These are phyloP conservation scores for Protodeltote pygarga DNA, from an alignment of 2,888 invertebrate species.

Conservation along the genomic window DNA sequence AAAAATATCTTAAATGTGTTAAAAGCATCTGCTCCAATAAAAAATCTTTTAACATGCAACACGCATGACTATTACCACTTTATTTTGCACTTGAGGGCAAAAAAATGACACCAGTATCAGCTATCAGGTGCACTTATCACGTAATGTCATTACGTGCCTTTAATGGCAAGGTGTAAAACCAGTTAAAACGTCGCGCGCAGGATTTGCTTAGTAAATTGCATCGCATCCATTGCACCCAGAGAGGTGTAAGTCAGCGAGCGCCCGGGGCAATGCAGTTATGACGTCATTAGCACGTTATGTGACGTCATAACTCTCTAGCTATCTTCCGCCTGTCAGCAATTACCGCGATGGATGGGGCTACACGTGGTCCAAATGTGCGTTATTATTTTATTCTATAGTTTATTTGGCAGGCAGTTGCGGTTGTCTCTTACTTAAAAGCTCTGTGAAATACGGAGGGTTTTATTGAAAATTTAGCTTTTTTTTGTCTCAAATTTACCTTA, in stretches of 20 bases:
- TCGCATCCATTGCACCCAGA: conserved; percentile 66
- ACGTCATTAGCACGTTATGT: conserved; percentile 84
- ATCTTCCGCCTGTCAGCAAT: conserved; percentile 83
- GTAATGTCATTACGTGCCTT: conserved; percentile 42
- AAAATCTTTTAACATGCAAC: conserved; percentile 27
- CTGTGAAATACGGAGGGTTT: conserved; percentile 14
- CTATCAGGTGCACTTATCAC: conserved; percentile 40
- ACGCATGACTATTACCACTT: conserved; percentile 41
- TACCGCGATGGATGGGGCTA: conserved; percentile 75
- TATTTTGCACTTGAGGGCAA: conserved; percentile 30
- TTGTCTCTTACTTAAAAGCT: conserved; percentile 34
- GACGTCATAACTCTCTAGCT: conserved; percentile 80
- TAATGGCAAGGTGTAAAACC: conserved; percentile 57
- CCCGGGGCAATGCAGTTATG: conserved; percentile 82
- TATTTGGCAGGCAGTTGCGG: conserved; percentile 44
- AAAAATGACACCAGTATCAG: conserved; percentile 33
- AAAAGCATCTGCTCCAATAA: conserved; percentile 26
- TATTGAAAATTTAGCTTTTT: conserved; percentile 3
- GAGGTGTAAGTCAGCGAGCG: conserved; percentile 65
- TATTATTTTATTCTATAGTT: conserved; percentile 62
- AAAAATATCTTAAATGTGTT: conserved; percentile 29
- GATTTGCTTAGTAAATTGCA: conserved; percentile 69
- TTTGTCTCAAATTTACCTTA: conserved; percentile 6
- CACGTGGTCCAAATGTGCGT: conserved; percentile 73
- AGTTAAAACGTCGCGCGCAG: conserved; percentile 54